These are phyloP conservation scores for Diogma glabrata DNA, from an alignment of 2,888 invertebrate genomes.

Conservation along the genomic window DNA sequence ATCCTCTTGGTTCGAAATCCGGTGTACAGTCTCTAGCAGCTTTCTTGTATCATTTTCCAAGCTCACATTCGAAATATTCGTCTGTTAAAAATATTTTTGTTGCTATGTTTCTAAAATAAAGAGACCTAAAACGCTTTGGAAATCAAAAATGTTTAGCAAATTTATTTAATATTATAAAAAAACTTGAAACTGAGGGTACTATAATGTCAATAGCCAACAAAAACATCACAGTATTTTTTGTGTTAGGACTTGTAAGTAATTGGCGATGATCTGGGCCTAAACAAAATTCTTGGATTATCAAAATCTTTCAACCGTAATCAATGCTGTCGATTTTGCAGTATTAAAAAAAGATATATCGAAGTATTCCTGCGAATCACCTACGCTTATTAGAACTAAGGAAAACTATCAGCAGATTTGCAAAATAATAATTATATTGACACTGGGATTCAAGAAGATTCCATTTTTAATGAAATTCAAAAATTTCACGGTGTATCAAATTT, in stretches of 20 bases:
- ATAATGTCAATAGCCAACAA: conserved; percentile 1
- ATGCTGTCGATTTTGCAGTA: not conserved
- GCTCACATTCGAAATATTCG: no score
- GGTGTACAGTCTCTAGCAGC: conserved; percentile 9
- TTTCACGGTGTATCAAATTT: no score
- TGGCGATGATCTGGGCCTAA: not conserved
- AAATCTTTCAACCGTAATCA: not conserved
- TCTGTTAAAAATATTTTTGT: no score
- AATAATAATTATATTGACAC: not conserved
- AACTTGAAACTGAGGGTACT: conserved; percentile 10
- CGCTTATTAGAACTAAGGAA: not conserved
- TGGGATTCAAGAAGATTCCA: not conserved
- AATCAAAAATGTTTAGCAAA: not conserved
- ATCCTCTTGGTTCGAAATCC: conserved; percentile 13
- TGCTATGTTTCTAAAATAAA: conserved; percentile 11
- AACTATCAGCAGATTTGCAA: not conserved
- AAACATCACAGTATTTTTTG: conserved; percentile 4
- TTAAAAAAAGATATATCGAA: not conserved
- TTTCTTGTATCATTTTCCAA: conserved; percentile 11
- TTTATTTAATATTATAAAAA: conserved; percentile 11
- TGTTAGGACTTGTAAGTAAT: conserved; percentile 4
- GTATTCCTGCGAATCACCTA: not conserved
- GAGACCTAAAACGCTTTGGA: conserved; percentile 5
- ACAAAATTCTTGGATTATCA: no score
- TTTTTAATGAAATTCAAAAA: no score